Evolutionary conservation across 2,888 invertebrate genomes (phyloP).

Genomic region (Laspeyria flexula): DNA sequence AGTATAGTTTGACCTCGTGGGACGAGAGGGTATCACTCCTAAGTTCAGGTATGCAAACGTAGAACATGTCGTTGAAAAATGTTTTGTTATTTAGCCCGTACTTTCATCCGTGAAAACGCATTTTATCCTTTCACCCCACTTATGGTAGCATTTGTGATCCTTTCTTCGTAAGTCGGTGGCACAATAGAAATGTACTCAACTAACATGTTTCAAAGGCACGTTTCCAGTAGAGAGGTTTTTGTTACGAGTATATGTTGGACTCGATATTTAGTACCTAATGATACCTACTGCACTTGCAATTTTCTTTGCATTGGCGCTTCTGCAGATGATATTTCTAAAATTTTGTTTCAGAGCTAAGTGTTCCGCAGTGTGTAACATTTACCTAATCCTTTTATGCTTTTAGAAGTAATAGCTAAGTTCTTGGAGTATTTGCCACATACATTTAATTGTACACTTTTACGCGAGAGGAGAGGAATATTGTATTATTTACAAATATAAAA

Average conservation of each 20-base stretch:
- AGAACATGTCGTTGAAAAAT: slow-evolving; percentile 25
- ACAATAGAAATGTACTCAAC: slow-evolving; percentile 21
- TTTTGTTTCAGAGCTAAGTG: not conserved
- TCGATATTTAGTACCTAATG: slow-evolving; percentile 23
- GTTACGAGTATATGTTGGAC: slow-evolving; percentile 11
- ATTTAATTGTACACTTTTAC: not conserved
- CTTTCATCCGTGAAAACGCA: slow-evolving; percentile 24
- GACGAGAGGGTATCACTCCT: slow-evolving; percentile 9
- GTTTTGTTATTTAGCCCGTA: slow-evolving; percentile 25
- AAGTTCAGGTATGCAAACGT: slow-evolving; percentile 25
- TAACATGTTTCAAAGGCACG: slow-evolving; percentile 21
- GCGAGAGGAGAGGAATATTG: no score
- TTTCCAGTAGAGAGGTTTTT: slow-evolving; percentile 1
- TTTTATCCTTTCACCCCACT: slow-evolving; percentile 28
- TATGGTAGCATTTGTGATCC: slow-evolving; percentile 20
- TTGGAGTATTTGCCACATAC: not conserved
- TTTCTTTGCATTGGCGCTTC: slow-evolving; percentile 9
- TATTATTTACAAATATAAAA: no score
- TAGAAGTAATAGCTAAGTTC: not conserved
- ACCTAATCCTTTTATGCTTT: not conserved
- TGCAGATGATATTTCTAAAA: not conserved
- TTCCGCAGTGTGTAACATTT: not conserved
- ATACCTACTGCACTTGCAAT: slow-evolving; percentile 20
- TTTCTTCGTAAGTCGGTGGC: slow-evolving; percentile 13
- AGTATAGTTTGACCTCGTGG: slow-evolving; percentile 13